Conservation (phyloP, 2,113 vertebrate species). For the Macroglossus sobrinus region DNA sequence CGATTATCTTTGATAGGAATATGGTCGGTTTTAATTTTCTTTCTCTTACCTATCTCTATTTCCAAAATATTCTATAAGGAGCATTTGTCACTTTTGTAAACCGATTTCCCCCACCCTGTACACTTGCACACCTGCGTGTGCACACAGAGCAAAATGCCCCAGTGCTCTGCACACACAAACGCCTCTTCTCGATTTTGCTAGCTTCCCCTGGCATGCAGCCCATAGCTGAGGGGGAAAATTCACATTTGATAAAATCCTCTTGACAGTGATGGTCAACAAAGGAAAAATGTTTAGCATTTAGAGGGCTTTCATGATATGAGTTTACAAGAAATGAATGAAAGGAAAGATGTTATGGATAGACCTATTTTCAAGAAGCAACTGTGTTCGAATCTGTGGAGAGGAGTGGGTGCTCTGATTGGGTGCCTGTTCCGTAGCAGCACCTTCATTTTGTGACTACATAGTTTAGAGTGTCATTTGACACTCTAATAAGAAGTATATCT, state of each 20-base stretch:
- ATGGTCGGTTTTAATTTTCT: not conserved
- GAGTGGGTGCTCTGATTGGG: not conserved
- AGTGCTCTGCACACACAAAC: not conserved
- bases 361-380: not conserved
- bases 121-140: not conserved
- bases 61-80: not conserved
- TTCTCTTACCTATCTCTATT: not conserved
- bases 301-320: not conserved
- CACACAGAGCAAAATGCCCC: not conserved
- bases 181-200: not conserved
- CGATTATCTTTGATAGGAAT: not conserved
- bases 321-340: conserved; percentile 31
- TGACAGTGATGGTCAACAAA: not conserved
- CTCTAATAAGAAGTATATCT: not conserved
- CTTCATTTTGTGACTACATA: not conserved
- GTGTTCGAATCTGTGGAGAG: not conserved
- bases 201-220: not conserved
- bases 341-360: not conserved
- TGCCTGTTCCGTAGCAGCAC: accelerated
- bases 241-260: not conserved
- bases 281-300: not conserved
- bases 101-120: not conserved
- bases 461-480: not conserved
- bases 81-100: not conserved
- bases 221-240: not conserved